Evolutionary conservation across 1,140 invertebrate species (phyloP).

Genomic region (Hetaerina americana): DNA sequence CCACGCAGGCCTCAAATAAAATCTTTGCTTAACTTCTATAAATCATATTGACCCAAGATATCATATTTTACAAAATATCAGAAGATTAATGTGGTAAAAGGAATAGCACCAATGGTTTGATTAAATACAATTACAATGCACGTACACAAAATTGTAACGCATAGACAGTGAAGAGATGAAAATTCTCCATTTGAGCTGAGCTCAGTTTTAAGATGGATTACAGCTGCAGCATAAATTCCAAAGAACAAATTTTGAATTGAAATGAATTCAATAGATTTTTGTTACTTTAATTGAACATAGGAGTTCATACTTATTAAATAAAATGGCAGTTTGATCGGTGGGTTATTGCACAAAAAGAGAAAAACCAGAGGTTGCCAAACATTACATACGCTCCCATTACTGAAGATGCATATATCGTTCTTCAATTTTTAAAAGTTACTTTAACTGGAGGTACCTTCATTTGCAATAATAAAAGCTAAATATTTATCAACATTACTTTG

Average conservation of each 20-base stretch:
- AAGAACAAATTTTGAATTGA: neutral
- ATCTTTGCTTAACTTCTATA: neutral
- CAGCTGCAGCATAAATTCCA: neutral
- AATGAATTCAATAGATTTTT: neutral
- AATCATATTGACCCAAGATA: neutral
- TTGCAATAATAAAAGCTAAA: neutral
- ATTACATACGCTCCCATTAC: neutral
- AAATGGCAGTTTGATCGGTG: neutral
- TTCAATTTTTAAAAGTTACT: neutral
- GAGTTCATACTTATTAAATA: neutral
- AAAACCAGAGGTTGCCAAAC: neutral
- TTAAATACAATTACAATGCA: neutral
- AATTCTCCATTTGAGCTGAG: neutral
- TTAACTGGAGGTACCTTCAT: neutral
- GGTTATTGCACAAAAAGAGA: neutral
- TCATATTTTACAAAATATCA: neutral
- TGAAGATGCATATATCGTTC: neutral
- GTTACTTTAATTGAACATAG: neutral
- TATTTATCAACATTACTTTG: neutral
- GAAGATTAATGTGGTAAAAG: neutral
- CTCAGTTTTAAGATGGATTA: neutral
- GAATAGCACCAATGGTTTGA: neutral
- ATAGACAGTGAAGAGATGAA: neutral
- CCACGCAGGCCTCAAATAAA: neutral
- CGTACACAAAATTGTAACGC: neutral